These are phyloP conservation scores for Hydrozoanthus tunicans DNA, from an alignment of 64 coral and sea anemone species.

Conservation along the genomic window DNA sequence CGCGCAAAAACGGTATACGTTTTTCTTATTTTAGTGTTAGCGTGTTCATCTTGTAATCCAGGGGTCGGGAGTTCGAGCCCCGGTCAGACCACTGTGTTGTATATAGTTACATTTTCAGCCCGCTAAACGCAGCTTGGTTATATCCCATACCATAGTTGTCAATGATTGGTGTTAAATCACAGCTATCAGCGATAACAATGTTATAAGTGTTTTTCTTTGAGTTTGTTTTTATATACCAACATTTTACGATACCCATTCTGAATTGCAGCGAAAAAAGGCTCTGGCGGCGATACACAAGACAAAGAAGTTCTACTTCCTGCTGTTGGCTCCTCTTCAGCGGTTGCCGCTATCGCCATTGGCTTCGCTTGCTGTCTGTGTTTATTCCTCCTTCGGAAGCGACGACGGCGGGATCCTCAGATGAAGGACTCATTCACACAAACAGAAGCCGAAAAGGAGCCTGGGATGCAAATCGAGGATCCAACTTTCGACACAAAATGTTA, in stretches of 20 bases:
- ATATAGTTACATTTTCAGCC: too few relatives aligned
- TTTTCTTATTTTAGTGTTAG: not conserved
- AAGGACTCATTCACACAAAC: constrained; percentile 7
- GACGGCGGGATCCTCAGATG: not conserved
- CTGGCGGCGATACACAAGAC: not conserved
- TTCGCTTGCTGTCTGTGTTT: not conserved
- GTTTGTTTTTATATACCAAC: not conserved
- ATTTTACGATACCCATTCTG: too few relatives aligned
- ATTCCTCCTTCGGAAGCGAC: not conserved
- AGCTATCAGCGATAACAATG: too few relatives aligned
- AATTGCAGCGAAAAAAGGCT: constrained; percentile 18
- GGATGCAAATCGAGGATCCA: not conserved
- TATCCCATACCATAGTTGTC: too few relatives aligned
- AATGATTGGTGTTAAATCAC: too few relatives aligned
- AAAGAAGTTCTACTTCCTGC: not conserved
- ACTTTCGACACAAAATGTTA: not conserved
- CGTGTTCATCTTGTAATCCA: not conserved
- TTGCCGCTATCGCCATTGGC: not conserved
- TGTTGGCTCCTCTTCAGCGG: constrained; percentile 13
- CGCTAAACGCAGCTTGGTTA: too few relatives aligned
- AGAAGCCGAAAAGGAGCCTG: not conserved
- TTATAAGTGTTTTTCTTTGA: too few relatives aligned
- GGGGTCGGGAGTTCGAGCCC: too few relatives aligned
- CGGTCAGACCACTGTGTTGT: too few relatives aligned
- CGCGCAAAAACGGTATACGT: not conserved